These are phyloP conservation scores for Chironomus tepperi DNA, from an alignment of 1,140 invertebrate species.

Conservation along the genomic window DNA sequence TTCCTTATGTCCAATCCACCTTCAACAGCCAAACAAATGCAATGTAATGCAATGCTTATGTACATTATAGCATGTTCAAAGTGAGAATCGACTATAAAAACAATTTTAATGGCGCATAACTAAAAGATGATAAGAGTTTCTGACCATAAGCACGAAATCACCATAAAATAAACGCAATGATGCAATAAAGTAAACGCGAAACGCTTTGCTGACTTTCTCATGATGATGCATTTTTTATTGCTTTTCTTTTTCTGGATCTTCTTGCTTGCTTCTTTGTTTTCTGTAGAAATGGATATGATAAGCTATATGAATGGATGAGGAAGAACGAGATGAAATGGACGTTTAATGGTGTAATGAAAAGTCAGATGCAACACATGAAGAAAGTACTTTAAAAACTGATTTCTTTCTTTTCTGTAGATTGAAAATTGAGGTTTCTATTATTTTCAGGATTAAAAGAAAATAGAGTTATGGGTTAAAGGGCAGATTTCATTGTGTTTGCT, in stretches of 20 bases:
- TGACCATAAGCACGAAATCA: constrained; percentile 7
- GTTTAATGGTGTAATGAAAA: constrained; percentile 1
- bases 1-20: neutral
- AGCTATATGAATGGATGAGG: neutral
- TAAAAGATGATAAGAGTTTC: neutral
- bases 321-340: neutral
- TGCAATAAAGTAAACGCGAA: constrained; percentile 2
- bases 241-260: constrained; percentile 2
- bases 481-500: no score
- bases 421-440: no score
- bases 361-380: neutral
- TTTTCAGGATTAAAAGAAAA: no score
- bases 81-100: constrained; percentile 3
- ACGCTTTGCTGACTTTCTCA: constrained; percentile 6
- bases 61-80: neutral
- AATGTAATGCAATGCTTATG: neutral
- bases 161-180: constrained; percentile 12
- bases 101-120: constrained; percentile 12
- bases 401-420: no score
- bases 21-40: neutral
- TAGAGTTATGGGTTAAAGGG: no score
- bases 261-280: neutral
- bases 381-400: no score
- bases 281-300: neutral
- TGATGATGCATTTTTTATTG: constrained; percentile 9